A percentile compares a stretch with the other conserved stretches of the same genome.
These are phyloP conservation scores for Sebastes paucispinis DNA, from an alignment of 2,797 vertebrate species.

Conservation along the genomic window DNA sequence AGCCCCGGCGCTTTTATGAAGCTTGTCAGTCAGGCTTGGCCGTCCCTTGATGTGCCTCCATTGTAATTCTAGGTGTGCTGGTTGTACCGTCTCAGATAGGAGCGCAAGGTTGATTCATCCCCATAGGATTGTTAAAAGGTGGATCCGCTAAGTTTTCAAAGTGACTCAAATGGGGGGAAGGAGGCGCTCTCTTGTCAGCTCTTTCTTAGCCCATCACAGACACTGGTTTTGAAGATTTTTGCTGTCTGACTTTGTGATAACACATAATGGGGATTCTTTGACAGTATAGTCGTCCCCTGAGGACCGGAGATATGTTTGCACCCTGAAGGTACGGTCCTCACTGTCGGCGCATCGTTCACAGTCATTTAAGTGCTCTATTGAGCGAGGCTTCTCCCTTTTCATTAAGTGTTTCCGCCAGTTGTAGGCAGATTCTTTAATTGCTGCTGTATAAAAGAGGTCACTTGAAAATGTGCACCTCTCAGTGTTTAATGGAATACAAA, in stretches of 20 bases:
- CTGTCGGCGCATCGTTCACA: constrained; percentile 21
- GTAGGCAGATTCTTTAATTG: constrained; percentile 7
- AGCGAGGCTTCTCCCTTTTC: constrained; percentile 19
- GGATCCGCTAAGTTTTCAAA: constrained; percentile 79
- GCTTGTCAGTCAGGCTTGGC: constrained; percentile 81
- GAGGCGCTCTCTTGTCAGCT: constrained; percentile 71
- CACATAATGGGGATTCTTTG: constrained; percentile 67
- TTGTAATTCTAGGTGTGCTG: constrained; percentile 75
- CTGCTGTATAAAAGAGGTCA: constrained; percentile 14
- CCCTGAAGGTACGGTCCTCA: constrained; percentile 49
- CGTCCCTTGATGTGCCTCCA: constrained; percentile 75
- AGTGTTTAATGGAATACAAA: constrained; percentile 20
- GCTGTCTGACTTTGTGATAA: constrained; percentile 73
- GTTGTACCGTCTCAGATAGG: constrained; percentile 69
- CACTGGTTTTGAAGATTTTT: constrained; percentile 72
- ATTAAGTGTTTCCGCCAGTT: constrained; percentile 33
- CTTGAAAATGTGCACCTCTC: constrained; percentile 3
- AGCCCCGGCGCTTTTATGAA: constrained; percentile 39
- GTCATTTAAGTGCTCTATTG: constrained; percentile 42
- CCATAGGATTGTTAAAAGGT: constrained; percentile 75
- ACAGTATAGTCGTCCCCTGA: constrained; percentile 56
- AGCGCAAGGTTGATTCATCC: constrained; percentile 75
- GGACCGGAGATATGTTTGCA: constrained; percentile 52
- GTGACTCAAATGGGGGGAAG: constrained; percentile 63
- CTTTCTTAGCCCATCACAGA: constrained; percentile 73